phyloP scores from a whole-genome alignment of 2,797 vertebrate genomes.

The Enteromius paludinosus region DNA sequence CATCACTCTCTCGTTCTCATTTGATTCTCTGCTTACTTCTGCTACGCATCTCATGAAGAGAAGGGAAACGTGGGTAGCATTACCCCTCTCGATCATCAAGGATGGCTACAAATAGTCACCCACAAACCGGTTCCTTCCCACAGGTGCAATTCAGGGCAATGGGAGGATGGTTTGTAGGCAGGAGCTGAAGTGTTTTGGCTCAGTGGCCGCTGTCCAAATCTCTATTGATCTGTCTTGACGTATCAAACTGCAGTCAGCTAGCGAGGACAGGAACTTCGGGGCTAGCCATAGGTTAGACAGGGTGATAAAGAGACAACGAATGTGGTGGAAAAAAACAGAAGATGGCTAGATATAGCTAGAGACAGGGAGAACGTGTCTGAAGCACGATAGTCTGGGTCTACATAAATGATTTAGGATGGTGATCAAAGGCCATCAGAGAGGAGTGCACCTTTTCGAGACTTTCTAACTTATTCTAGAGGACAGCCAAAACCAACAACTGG shows the following conservation, averaged over 20 bases:
- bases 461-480: slow-evolving; percentile 35
- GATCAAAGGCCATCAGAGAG: slow-evolving; percentile 35
- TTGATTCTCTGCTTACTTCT: slow-evolving; percentile 3
- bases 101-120: not conserved
- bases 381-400: slow-evolving; percentile 18
- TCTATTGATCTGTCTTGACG: slow-evolving; percentile 37
- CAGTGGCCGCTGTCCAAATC: slow-evolving; percentile 36
- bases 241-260: slow-evolving; percentile 30
- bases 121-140: not conserved
- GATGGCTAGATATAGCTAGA: slow-evolving; percentile 11
- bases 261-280: slow-evolving; percentile 12
- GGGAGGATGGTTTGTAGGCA: slow-evolving; percentile 3
- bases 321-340: not conserved
- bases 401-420: slow-evolving; percentile 49
- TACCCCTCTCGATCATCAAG: not conserved
- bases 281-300: slow-evolving; percentile 21
- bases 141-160: not conserved
- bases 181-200: not conserved
- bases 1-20: slow-evolving; percentile 16
- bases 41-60: not conserved
- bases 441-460: not conserved
- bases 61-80: slow-evolving; percentile 4
- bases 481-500: slow-evolving; percentile 40
- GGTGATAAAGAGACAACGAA: slow-evolving; percentile 26
- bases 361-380: not conserved